Evolutionary conservation across 2,113 vertebrate genomes (phyloP).

Genomic region (Syrmaticus mikado): DNA sequence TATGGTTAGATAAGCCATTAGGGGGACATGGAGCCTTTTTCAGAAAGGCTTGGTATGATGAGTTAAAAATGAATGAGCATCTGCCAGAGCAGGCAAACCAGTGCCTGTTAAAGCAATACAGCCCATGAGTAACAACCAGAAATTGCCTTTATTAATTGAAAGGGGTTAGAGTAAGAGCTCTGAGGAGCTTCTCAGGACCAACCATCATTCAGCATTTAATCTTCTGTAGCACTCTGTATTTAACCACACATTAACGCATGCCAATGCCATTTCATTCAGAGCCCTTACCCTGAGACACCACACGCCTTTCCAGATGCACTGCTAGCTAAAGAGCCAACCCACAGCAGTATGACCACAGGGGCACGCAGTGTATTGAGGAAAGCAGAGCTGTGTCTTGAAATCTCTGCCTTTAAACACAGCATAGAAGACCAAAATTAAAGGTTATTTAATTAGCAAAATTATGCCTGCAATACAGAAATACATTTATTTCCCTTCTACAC

Average conservation of each 20-base stretch:
- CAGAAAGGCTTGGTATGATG: neutral
- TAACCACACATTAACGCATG: rapidly evolving
- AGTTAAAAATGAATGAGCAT: slow-evolving; percentile 48
- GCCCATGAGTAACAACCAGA: neutral
- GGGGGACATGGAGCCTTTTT: neutral
- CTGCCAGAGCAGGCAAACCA: neutral
- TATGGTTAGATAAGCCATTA: neutral
- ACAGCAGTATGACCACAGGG: rapidly evolving
- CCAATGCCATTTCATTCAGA: neutral
- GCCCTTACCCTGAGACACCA: neutral
- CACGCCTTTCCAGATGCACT: neutral
- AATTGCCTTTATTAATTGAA: slow-evolving; percentile 47
- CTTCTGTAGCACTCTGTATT: neutral
- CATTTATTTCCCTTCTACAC: neutral
- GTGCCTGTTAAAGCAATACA: neutral
- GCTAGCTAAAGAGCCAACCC: neutral
- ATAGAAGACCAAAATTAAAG: neutral
- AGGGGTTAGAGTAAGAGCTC: slow-evolving; percentile 26
- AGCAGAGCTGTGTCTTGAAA: rapidly evolving
- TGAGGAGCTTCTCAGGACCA: neutral
- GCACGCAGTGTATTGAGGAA: neutral
- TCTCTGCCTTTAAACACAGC: neutral
- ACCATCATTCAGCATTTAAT: neutral
- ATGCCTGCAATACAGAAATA: rapidly evolving
- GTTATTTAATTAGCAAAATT: neutral